Percentiles rank a stretch among this genome's conserved stretches.
These are phyloP conservation scores for Delia radicum DNA, from an alignment of 1,140 invertebrate species.

Conservation along the genomic window DNA sequence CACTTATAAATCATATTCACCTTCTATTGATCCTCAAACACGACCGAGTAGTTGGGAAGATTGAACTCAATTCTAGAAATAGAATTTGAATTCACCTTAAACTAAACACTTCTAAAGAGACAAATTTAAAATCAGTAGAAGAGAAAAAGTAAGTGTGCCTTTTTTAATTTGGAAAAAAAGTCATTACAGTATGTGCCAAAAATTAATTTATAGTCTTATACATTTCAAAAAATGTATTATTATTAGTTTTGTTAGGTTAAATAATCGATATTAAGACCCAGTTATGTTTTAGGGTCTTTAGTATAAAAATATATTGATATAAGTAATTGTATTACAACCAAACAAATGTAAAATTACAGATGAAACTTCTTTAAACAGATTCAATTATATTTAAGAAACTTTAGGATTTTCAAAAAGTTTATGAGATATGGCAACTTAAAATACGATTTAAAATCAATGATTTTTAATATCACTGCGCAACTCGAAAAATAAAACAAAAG, in stretches of 20 bases:
- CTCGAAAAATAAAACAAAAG: too few relatives aligned
- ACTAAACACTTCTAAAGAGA: background rate
- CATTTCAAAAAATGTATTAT: background rate
- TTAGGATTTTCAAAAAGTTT: too few relatives aligned
- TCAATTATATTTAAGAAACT: too few relatives aligned
- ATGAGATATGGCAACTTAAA: too few relatives aligned
- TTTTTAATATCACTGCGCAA: too few relatives aligned
- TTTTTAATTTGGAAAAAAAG: conserved; percentile 26
- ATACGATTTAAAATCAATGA: too few relatives aligned
- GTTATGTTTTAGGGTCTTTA: background rate
- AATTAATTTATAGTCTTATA: background rate
- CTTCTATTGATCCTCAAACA: conserved; percentile 58
- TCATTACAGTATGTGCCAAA: conserved; percentile 22
- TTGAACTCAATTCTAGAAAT: conserved; percentile 42
- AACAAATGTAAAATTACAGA: too few relatives aligned
- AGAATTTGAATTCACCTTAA: background rate
- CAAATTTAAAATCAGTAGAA: background rate
- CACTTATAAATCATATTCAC: conserved; percentile 69
- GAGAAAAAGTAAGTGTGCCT: conserved; percentile 33
- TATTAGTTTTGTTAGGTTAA: background rate
- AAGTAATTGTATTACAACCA: too few relatives aligned
- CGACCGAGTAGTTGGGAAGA: conserved; percentile 58
- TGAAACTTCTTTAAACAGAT: too few relatives aligned
- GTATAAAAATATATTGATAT: too few relatives aligned
- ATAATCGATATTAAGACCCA: background rate